Evolutionary conservation across 2,888 invertebrate genomes (phyloP), one percentile per base, ranked within the genome.

Genomic region (Scaptomyza cyrtandrae): DNA sequence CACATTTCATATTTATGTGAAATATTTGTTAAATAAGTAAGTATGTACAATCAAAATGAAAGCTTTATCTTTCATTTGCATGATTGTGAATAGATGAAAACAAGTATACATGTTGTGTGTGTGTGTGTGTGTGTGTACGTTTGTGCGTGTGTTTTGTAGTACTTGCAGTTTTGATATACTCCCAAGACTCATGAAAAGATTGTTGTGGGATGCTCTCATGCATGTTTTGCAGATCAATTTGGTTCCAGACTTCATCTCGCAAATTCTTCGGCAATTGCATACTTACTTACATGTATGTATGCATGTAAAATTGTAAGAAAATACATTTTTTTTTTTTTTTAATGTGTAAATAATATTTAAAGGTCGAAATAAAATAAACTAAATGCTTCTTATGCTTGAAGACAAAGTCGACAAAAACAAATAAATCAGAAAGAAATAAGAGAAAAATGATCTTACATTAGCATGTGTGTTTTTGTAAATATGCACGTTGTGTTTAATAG

Each of bases 221-320:
- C 57, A 60, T 56, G 27, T 59, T 14, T 53, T 43, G 45, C 24
- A 27, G 54, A 48, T 63, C 44, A 24, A 43, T 48, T 48, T 54
- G 33, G 37, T n/a, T 39, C 37, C 31, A 14, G 39, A 39, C 14
- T 39, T 24, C 61, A 10, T 27, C 31, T n/a, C 11, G 11, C 27
- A 33, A 39, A 5, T 65, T 33, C 29, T 29, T 66, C 53, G 43
- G 39, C 61, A 61, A 19, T 59, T 14, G 46, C 52, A 77, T 73
- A 74, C 60, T 72, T 72, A 72, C 65, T 39, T 50, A 59, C 41
- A 44, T 41, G 49, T 46, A 49, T 49, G 43, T 55, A 53, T 46
- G 55, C 33, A 52, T 52, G 52, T 52, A 52, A 37, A 52, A 52
- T 50, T 19, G 50, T 50, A n/a, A 37, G 37, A 50, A n/a, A 50